Percentiles rank a stretch among this genome's conserved stretches.
These are phyloP conservation scores for Dichetophora obliterata DNA, from an alignment of 2,888 invertebrate genomes.

Conservation along the genomic window DNA sequence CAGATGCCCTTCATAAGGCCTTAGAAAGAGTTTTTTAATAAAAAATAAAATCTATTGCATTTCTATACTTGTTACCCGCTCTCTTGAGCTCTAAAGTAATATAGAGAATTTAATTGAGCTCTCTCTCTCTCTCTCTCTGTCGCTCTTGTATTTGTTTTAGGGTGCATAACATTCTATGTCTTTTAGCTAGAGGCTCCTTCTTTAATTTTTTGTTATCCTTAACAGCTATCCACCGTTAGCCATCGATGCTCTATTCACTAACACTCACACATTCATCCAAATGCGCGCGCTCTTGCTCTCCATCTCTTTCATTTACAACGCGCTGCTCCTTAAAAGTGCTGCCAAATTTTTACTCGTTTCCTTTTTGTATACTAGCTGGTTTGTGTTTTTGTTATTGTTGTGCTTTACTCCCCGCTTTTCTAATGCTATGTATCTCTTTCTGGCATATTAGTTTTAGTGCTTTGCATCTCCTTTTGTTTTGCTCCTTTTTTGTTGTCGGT, in stretches of 20 bases:
- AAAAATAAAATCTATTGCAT: neutral
- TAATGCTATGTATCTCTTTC: slow-evolving; percentile 67
- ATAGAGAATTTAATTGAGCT: no score
- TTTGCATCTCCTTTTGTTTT: slow-evolving; percentile 66
- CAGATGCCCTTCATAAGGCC: no score
- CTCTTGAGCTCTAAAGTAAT: no score
- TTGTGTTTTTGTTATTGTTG: slow-evolving; percentile 2
- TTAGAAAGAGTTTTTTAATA: neutral
- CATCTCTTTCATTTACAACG: neutral
- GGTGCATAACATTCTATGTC: slow-evolving; percentile 9
- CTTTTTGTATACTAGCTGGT: neutral
- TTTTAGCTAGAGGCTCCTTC: neutral
- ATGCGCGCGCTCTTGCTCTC: slow-evolving; percentile 33
- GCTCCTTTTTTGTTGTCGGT: slow-evolving; percentile 55
- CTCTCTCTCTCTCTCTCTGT: no score
- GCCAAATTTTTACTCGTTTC: slow-evolving; percentile 17
- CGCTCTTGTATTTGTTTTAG: no score
- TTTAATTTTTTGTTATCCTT: neutral
- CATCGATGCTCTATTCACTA: slow-evolving; percentile 37
- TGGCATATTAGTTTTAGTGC: slow-evolving; percentile 66
- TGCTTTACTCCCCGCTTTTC: slow-evolving; percentile 51
- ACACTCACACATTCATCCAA: slow-evolving; percentile 48
- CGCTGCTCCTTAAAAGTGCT: slow-evolving; percentile 27
- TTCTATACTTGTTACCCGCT: neutral
- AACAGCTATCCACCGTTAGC: neutral